These are phyloP conservation scores for Hiodon alosoides DNA, from an alignment of 2,113 vertebrate species.

Conservation along the genomic window DNA sequence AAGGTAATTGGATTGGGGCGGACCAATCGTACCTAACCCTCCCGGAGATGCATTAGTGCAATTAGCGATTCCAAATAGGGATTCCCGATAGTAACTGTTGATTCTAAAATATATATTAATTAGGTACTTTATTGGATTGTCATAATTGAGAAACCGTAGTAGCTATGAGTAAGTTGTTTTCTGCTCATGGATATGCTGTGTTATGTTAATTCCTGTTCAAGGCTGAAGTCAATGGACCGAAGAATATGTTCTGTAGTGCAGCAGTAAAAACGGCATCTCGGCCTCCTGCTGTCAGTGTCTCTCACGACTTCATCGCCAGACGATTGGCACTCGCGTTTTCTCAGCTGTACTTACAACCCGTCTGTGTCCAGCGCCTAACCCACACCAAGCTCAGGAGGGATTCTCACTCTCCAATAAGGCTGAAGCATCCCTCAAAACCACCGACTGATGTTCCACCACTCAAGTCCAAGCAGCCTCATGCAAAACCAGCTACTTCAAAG, in stretches of 20 bases:
- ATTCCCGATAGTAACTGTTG: no score
- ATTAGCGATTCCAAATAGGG: no score
- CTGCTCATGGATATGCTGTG: no score
- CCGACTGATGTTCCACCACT: background rate
- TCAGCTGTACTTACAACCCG: constrained; percentile 37
- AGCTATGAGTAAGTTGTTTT: no score
- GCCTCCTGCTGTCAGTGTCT: constrained; percentile 20
- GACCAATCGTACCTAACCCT: no score
- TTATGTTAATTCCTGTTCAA: constrained; percentile 17
- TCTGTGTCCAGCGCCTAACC: background rate
- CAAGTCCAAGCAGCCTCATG: background rate
- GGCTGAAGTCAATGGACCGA: constrained; percentile 44
- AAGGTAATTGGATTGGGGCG: no score
- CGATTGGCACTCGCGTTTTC: constrained; percentile 41
- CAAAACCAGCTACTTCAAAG: background rate
- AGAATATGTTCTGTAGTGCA: constrained; percentile 35
- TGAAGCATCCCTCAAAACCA: background rate
- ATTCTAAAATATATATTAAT: no score
- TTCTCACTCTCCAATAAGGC: background rate
- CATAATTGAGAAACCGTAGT: no score
- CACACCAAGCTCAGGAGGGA: background rate
- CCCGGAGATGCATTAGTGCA: no score
- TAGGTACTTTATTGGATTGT: no score
- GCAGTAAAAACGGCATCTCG: constrained; percentile 27
- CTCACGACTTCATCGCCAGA: constrained; percentile 29